These are phyloP conservation scores for Campoletis sonorensis DNA, from an alignment of 1,140 invertebrate species.

Conservation along the genomic window DNA sequence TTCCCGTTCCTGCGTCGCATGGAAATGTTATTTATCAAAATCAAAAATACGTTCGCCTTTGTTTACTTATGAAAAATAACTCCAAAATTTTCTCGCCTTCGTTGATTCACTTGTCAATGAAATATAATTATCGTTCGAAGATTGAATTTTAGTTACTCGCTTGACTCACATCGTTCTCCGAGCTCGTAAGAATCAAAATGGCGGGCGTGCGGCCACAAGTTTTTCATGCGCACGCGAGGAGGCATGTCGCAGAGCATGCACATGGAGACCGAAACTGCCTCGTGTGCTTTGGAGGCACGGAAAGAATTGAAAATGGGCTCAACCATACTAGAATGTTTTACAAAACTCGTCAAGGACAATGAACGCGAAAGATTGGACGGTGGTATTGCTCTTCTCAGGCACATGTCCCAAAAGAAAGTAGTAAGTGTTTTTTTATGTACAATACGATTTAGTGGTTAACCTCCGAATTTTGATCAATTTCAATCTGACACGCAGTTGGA, in stretches of 20 bases:
- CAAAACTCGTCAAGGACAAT: conserved; percentile 69
- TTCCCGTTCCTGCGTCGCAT: too few relatives aligned
- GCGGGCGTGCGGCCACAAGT: conserved; percentile 17
- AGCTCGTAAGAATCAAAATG: conserved; percentile 5
- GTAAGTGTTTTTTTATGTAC: conserved; percentile 71
- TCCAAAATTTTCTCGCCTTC: too few relatives aligned
- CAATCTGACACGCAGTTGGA: too few relatives aligned
- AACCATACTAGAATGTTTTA: conserved; percentile 73
- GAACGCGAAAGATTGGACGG: conserved; percentile 69
- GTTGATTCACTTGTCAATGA: too few relatives aligned
- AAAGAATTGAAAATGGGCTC: conserved; percentile 61
- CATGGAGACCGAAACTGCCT: conserved; percentile 47
- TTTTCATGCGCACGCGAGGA: background rate
- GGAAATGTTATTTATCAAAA: too few relatives aligned
- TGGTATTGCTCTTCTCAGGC: conserved; percentile 67
- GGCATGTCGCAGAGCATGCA: conserved; percentile 34
- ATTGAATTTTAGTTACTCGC: background rate
- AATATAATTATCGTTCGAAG: too few relatives aligned
- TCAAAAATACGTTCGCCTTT: too few relatives aligned
- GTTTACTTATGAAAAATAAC: too few relatives aligned
- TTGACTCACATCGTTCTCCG: background rate
- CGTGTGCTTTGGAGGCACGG: conserved; percentile 37
- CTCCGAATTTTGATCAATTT: conserved; percentile 37
- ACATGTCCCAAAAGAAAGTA: conserved; percentile 66
- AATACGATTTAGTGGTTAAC: conserved; percentile 48